Evolutionary conservation across 2,888 invertebrate species (phyloP).

Genomic region (Gandaritis pyraliata): DNA sequence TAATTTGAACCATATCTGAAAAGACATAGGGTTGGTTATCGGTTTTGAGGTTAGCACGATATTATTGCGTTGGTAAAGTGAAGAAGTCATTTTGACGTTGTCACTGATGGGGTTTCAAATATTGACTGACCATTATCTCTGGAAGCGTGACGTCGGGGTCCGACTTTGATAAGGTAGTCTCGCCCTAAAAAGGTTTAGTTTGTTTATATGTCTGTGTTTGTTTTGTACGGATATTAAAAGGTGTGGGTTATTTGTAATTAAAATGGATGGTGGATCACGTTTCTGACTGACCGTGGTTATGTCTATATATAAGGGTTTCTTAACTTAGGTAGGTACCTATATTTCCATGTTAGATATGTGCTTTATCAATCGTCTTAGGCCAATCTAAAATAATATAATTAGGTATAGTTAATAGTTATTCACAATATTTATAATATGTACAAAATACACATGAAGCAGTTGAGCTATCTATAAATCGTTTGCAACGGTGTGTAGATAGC

Average conservation of each 20-base stretch:
- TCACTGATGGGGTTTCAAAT: slow-evolving; percentile 81
- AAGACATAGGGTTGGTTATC: slow-evolving; percentile 43
- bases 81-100: slow-evolving; percentile 75
- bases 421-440: no score
- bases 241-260: slow-evolving; percentile 70
- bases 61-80: slow-evolving; percentile 67
- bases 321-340: no score
- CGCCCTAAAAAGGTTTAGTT: slow-evolving; percentile 69
- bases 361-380: no score
- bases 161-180: slow-evolving; percentile 68
- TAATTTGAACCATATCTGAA: slow-evolving; percentile 45
- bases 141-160: slow-evolving; percentile 65
- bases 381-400: no score
- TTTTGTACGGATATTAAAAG: slow-evolving; percentile 62
- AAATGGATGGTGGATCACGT: slow-evolving; percentile 57
- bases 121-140: slow-evolving; percentile 79
- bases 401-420: no score
- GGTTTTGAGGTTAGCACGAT: slow-evolving; percentile 29
- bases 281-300: slow-evolving; percentile 38
- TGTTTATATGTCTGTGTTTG: slow-evolving; percentile 71
- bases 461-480: no score
- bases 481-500: no score
- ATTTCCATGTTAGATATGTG: no score
- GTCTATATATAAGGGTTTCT: slow-evolving; percentile 21
- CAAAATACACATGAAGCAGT: no score